Evolutionary conservation across 2,113 vertebrate genomes (phyloP), one percentile per base, ranked within the genome.

Genomic region (Falcunculus frontatus): DNA sequence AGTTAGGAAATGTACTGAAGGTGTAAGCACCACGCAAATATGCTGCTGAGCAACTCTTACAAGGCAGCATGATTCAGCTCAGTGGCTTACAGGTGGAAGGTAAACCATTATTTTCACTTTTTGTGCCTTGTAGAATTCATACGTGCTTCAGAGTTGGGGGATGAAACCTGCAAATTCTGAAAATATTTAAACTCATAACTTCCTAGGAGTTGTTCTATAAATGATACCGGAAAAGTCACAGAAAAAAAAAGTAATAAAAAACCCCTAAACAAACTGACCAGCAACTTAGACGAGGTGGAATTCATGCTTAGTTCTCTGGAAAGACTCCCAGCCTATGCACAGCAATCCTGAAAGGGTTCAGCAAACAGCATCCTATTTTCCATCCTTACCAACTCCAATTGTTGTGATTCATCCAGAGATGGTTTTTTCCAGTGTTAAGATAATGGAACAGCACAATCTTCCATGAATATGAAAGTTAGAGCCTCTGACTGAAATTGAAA

Each of bases 341-440:
- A 75, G 30, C 32, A 67, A 29, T 63, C 60, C 47, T 78, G 42
- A 78, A 27, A 0, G 11, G 18, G 21, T 47, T 72, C 79, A 79
- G 52, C 27, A 47, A 44, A 25, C 65, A 96, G 44, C 49, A 47
- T 72, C 44, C 70, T 56, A 44, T 72, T 93, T 95, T 88, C 67
- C n/a, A 83, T n/a, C 42, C 11, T 75, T 78, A 59, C 60, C 53
- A 78, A 30, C 80, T 67, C 59, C 59, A 46, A 52, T 39, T 75
- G n/a, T 64, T 73, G 60, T 57, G 72, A 83, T 88, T 87, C 55
- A 96, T 78, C 35, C 76, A 74, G 63, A 90, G 39, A 27, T 37
- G 16, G 1, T 70, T 95, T 77, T 78, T 82, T 60, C 52, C 26
- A 63, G 8, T 25, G 23, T 55, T 91, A 74, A 80, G 47, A 86